Percentiles rank a stretch among this genome's conserved stretches.
These are phyloP conservation scores for Pelosia muscerda DNA, from an alignment of 2,888 invertebrate genomes.

Conservation along the genomic window DNA sequence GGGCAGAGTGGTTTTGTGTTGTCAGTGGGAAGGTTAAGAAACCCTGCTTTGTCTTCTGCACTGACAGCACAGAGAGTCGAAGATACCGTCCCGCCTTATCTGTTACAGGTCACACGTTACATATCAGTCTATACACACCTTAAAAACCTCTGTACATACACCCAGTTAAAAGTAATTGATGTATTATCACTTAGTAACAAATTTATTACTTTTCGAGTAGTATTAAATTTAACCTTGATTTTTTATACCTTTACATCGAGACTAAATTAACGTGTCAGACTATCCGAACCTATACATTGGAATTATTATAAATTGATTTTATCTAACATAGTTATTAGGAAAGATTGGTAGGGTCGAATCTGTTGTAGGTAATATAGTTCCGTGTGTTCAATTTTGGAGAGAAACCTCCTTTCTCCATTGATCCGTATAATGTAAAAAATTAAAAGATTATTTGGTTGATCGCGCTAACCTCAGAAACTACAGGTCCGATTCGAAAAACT, in stretches of 20 bases:
- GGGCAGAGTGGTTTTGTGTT: too few relatives aligned
- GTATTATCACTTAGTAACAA: conserved; percentile 47
- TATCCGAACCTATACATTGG: conserved; percentile 36
- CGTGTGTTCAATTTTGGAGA: background rate
- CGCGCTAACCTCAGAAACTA: too few relatives aligned
- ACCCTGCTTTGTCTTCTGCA: too few relatives aligned
- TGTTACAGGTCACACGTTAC: background rate
- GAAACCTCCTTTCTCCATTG: background rate
- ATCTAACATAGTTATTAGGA: conserved; percentile 31
- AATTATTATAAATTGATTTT: conserved; percentile 59
- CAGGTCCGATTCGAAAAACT: too few relatives aligned
- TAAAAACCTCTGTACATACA: background rate
- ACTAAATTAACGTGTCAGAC: conserved; percentile 50
- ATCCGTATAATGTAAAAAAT: too few relatives aligned
- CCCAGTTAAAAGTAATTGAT: conserved; percentile 26
- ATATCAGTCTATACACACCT: background rate
- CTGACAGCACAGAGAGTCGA: too few relatives aligned
- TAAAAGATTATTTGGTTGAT: too few relatives aligned
- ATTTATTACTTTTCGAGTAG: conserved; percentile 53
- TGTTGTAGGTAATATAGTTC: conserved; percentile 9
- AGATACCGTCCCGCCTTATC: too few relatives aligned
- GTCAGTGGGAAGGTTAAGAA: too few relatives aligned
- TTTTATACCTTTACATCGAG: conserved; percentile 44
- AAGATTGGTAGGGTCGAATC: conserved; percentile 14
- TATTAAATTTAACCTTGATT: conserved; percentile 49